These are phyloP conservation scores for Distichodus sexfasciatus DNA, from an alignment of 2,797 vertebrate genomes.

Conservation along the genomic window DNA sequence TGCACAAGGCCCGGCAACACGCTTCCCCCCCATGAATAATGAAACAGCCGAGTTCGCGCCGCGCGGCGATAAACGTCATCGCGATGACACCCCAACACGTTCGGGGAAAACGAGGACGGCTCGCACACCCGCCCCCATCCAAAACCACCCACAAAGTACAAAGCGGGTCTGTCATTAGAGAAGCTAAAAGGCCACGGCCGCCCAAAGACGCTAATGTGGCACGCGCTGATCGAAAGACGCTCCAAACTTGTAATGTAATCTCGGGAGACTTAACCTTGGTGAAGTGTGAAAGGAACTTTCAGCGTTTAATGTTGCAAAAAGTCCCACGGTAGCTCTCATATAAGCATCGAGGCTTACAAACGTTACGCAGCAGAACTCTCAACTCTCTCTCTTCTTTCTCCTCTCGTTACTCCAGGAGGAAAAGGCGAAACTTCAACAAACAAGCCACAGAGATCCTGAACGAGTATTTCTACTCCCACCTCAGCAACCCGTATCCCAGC, in stretches of 20 bases:
- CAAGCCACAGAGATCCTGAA: constrained; percentile 99
- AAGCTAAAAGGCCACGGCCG: no score
- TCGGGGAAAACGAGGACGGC: no score
- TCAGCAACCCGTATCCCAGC: constrained; percentile 98
- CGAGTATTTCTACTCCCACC: constrained; percentile 99
- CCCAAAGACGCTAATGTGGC: no score
- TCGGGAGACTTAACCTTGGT: no score
- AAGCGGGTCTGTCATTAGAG: constrained; percentile 6
- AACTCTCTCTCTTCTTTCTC: constrained; percentile 3
- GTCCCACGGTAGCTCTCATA: not conserved
- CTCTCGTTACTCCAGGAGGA: constrained; percentile 74
- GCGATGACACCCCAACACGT: constrained; percentile 8
- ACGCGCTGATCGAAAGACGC: no score
- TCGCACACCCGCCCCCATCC: no score
- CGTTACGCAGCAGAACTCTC: not conserved
- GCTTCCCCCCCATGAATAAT: constrained; percentile 23
- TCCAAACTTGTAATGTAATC: no score
- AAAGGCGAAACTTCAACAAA: constrained; percentile 99
- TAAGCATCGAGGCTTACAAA: not conserved
- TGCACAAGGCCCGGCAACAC: constrained; percentile 25
- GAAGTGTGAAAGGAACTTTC: no score
- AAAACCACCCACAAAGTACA: constrained; percentile 9
- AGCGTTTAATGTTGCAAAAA: not conserved
- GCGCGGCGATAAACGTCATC: constrained; percentile 4
- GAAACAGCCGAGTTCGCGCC: not conserved